Conservation (phyloP, 92 coral and sea anemone species). For the Zoanthus sansibaricus region DNA sequence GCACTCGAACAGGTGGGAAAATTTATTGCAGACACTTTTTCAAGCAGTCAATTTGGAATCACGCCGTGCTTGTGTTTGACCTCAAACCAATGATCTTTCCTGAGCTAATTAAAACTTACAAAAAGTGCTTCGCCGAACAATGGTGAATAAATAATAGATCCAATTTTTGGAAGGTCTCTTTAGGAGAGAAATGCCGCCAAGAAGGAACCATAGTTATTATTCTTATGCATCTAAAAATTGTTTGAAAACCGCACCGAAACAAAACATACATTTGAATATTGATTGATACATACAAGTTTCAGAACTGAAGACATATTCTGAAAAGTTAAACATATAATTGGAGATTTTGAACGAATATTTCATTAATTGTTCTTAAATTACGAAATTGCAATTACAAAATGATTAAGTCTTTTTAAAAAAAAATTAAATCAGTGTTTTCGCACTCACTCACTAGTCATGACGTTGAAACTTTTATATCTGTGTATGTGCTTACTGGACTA, state of each 20-base stretch:
- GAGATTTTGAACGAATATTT: no score
- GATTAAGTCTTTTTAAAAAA: no score
- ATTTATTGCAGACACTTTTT: neutral
- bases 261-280: neutral
- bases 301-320: no score
- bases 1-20: neutral
- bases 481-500: no score
- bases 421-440: no score
- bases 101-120: conserved; percentile 12
- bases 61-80: conserved; percentile 17
- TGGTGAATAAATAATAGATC: conserved; percentile 12
- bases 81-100: conserved; percentile 14
- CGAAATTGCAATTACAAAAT: no score
- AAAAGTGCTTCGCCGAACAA: neutral
- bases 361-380: no score
- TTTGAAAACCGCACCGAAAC: neutral
- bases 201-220: neutral
- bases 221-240: neutral
- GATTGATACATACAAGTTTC: neutral
- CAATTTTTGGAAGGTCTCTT: neutral
- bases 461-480: no score
- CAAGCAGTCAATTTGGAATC: neutral
- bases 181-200: neutral
- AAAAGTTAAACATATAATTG: no score
- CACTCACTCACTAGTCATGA: no score